Evolutionary conservation across 1,140 invertebrate species (phyloP), one percentile per base, ranked within the genome.

Genomic region (Dufourea novaeangliae): DNA sequence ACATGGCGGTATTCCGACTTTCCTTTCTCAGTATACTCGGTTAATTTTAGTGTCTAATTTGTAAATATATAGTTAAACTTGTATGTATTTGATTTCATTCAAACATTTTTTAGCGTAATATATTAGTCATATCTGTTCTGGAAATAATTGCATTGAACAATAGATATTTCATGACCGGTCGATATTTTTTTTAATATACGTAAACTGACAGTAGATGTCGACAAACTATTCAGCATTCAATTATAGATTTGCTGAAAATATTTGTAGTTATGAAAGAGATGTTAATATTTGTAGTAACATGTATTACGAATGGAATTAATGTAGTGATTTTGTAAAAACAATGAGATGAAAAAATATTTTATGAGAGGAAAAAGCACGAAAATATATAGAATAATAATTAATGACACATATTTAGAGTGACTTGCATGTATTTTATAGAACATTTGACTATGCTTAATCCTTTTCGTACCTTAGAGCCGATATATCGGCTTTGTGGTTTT

Each of bases 1-100:
- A 78, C 34, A 72, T 83, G 78, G 74, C 74, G 74, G 57, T 44
- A 54, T 41, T 50, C 54, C 14, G 32, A 79, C 34, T 79, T 63
- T 76, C 63, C 50, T 37, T 80, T 83, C 62, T 78, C 37, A 63
- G 27, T 34, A 27, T 72, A 67, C 54, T 39, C 11, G 12, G 12
- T 12, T 25, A 44, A 34, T 57, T 56, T 66, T 63, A 3, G 14
- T n/a, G 52, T n/a, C 12, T 57, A n/a, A 7, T 0, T 32, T n/a
- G 1, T 25, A 4, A 29, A 11, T 10, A 34, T 1, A 27, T 71
- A 25, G 34, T 41, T 25, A 7, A 61, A 20, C 0, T 39, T 50
- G 39, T n/a, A 17, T 75, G 37, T 59, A 39, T 12, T 54, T 7
- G 20, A 3, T 5, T 39, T 34, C 3, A 32, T 22, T 71, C 2